These are phyloP conservation scores for Pachymerium ferrugineum DNA, from an alignment of 2,888 invertebrate genomes.

Conservation along the genomic window DNA sequence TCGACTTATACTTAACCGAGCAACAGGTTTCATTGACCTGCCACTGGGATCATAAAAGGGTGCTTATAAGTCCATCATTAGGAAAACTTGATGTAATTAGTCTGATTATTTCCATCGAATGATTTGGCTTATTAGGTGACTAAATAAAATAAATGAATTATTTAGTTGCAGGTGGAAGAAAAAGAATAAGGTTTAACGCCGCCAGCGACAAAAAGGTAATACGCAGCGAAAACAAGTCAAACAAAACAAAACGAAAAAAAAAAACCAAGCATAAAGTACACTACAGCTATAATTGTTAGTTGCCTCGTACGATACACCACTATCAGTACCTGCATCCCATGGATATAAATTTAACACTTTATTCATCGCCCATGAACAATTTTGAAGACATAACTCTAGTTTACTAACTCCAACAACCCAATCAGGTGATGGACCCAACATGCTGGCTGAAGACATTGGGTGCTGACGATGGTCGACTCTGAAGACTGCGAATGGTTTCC, in stretches of 20 bases:
- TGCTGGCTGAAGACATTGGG: constrained; percentile 86
- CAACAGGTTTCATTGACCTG: constrained; percentile 79
- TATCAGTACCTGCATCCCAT: constrained; percentile 93
- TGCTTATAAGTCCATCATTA: constrained; percentile 74
- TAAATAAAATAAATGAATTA: too few relatives aligned
- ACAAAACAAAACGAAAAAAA: not conserved
- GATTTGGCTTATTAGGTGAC: constrained; percentile 64
- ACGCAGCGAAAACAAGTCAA: not conserved
- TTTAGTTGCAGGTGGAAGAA: constrained; percentile 38
- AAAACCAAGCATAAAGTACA: too few relatives aligned
- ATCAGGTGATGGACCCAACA: constrained; percentile 95
- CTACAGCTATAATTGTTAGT: too few relatives aligned
- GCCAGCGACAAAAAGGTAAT: too few relatives aligned
- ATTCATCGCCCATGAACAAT: constrained; percentile 85
- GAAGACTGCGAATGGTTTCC: constrained; percentile 79
- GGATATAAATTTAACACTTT: constrained; percentile 82
- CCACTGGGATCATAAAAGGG: constrained; percentile 81
- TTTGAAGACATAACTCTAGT: constrained; percentile 77
- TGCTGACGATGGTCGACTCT: constrained; percentile 88
- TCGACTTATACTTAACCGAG: constrained; percentile 70
- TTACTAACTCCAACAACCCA: constrained; percentile 94
- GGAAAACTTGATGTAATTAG: constrained; percentile 79
- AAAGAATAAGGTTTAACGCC: too few relatives aligned
- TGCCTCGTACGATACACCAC: constrained; percentile 77
- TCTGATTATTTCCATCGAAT: constrained; percentile 76